Conservation (phyloP, 2,888 invertebrate species). For the Rhyacophila evoluta region DNA sequence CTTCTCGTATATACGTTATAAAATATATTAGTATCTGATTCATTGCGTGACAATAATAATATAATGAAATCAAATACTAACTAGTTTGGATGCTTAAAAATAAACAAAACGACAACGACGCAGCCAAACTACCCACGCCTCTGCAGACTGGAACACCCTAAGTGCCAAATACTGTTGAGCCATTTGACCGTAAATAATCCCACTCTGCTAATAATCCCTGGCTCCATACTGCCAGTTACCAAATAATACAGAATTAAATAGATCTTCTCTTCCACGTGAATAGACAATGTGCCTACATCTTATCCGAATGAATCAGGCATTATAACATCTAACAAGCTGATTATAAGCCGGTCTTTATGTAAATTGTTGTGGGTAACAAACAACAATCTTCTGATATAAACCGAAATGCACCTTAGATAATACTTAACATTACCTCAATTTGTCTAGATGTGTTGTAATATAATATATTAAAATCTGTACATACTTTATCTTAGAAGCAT, state of each 20-base stretch:
- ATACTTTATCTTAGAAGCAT: too few relatives aligned
- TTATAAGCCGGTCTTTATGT: constrained; percentile 19
- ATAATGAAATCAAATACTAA: too few relatives aligned
- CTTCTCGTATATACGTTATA: too few relatives aligned
- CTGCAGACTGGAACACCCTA: constrained; percentile 25
- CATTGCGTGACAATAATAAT: too few relatives aligned
- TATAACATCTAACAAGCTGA: neutral
- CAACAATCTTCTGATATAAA: neutral
- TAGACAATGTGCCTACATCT: constrained; percentile 17
- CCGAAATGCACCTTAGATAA: neutral
- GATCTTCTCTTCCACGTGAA: constrained; percentile 2
- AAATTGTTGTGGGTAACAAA: neutral
- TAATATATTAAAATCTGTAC: too few relatives aligned
- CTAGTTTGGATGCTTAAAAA: too few relatives aligned
- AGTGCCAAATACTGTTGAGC: constrained; percentile 52
- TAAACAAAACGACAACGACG: too few relatives aligned
- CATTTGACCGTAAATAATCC: constrained; percentile 54
- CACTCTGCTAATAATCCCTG: constrained; percentile 45
- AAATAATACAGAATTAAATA: constrained; percentile 48
- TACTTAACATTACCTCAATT: neutral
- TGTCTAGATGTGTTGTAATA: neutral
- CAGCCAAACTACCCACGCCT: neutral
- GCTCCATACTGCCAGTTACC: constrained; percentile 41
- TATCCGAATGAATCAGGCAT: neutral
- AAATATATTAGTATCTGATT: too few relatives aligned